Evolutionary conservation across 2,113 vertebrate species (phyloP), one percentile per base, ranked within the genome.

Genomic region (Desmodus rotundus): DNA sequence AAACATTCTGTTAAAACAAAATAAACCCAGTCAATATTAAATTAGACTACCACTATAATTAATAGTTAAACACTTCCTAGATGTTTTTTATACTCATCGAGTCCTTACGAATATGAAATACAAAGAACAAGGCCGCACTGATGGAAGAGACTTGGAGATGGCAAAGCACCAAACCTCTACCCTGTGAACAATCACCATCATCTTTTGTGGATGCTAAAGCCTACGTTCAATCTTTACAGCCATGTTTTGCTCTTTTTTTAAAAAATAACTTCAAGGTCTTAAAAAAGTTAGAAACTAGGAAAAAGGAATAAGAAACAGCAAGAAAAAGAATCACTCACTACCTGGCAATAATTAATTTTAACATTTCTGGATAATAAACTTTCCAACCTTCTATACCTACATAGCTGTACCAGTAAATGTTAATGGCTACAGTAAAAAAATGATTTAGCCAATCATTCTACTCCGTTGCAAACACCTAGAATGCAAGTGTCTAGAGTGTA

Each of bases 1-100:
- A 98, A 99, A 99, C 99, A 99, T 99, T 97, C 99, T 99, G 82
- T 97, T 96, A 89, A 97, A 87, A 38, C 72, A 96, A 87, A 94
- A 94, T 56, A 95, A 77, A 93, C 65, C 3, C 33, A 91, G 8
- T 96, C 38, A 97, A 12, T 83, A 88, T 74, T 87, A 74, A 63
- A 58, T n/a, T 50, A 56, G 19, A 89, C 10, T 19, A 56, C 4
- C 36, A 80, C 28, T 89, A n/a, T 58, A 89, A 81, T 11, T 61
- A 72, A 93, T 2, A 61, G 56, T 31, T 22, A 92, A 73, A 88
- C n/a, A 4, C 7, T 65, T 38, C 33, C n/a, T 36, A 41, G 7
- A 45, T 70, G 19, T 77, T 77, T 82, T 47, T 87, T 76, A 78
- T 47, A 36, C 8, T 73, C 13, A 52, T 54, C 52, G 33, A 70